Conservation (phyloP, 2,888 invertebrate genomes). For the Nomada hirtipes region DNA sequence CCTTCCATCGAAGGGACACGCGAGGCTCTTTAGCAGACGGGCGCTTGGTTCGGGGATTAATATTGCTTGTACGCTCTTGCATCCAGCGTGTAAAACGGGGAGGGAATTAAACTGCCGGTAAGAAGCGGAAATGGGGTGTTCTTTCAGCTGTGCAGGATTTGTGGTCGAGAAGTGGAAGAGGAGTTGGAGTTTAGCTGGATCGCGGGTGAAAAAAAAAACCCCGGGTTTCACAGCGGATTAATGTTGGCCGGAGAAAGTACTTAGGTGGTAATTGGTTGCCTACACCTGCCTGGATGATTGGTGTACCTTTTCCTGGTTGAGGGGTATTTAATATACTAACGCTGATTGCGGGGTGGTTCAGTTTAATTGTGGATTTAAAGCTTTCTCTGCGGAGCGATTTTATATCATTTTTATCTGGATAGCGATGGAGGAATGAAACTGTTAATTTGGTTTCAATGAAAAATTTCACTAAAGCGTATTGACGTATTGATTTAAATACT, state of each 20-base stretch:
- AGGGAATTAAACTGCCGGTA: conserved; percentile 9
- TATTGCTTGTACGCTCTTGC: not conserved
- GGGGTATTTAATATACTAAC: no score
- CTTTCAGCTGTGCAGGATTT: conserved; percentile 14
- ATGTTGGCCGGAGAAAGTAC: not conserved
- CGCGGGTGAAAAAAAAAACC: not conserved
- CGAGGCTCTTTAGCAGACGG: no score
- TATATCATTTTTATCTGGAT: no score
- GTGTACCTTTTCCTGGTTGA: no score
- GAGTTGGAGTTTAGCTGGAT: not conserved
- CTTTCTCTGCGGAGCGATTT: not conserved
- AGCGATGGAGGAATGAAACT: no score
- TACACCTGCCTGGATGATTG: not conserved
- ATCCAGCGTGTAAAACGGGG: not conserved
- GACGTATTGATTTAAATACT: no score
- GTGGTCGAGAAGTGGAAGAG: conserved; percentile 8
- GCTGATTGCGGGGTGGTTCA: no score
- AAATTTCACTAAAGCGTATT: no score
- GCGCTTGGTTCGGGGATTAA: no score
- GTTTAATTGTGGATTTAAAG: no score
- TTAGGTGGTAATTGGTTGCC: not conserved
- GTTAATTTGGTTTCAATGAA: no score
- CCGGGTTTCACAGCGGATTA: conserved; percentile 2
- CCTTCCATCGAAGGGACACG: not conserved
- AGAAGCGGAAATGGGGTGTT: conserved; percentile 15